phyloP scores from a whole-genome alignment of 2,888 invertebrate genomes.

The Miltochrista miniata region DNA sequence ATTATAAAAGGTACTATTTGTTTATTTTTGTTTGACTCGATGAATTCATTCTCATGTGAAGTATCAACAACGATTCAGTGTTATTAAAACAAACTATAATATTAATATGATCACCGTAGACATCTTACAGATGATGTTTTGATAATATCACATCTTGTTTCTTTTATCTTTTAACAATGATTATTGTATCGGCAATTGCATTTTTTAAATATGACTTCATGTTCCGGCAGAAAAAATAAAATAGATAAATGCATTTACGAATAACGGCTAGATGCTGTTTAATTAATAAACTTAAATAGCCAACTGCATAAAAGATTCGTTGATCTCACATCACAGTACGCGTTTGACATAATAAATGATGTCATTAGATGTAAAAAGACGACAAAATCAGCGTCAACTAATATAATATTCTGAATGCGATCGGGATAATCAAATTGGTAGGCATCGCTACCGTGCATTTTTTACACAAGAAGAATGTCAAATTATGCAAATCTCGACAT shows the following conservation, averaged over 20 bases:
- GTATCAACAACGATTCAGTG: conserved; percentile 15
- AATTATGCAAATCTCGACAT: conserved; percentile 42
- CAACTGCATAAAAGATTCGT: background rate
- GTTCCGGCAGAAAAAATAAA: background rate
- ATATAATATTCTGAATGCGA: conserved; percentile 39
- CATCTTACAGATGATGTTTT: conserved; percentile 24
- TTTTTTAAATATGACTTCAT: background rate
- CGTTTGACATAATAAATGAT: conserved; percentile 33
- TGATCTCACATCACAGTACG: conserved; percentile 33
- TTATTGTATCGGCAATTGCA: background rate
- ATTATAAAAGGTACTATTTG: background rate
- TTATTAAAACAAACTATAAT: conserved; percentile 29
- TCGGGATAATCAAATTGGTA: conserved; percentile 33
- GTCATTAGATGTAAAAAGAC: conserved; percentile 31
- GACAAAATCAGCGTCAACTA: conserved; percentile 18
- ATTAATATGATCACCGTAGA: conserved; percentile 5
- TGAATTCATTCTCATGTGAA: conserved; percentile 22
- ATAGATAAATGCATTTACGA: background rate
- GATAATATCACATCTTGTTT: conserved; percentile 14
- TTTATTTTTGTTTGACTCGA: conserved; percentile 8
- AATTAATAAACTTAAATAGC: conserved; percentile 5
- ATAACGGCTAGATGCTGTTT: background rate
- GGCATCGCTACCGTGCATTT: conserved; percentile 30
- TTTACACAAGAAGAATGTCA: conserved; percentile 38
- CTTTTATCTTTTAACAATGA: conserved; percentile 9